Percentiles rank a stretch among this genome's conserved stretches.
phyloP scores from a whole-genome alignment of 2,888 invertebrate species.

The Athalia cordata region DNA sequence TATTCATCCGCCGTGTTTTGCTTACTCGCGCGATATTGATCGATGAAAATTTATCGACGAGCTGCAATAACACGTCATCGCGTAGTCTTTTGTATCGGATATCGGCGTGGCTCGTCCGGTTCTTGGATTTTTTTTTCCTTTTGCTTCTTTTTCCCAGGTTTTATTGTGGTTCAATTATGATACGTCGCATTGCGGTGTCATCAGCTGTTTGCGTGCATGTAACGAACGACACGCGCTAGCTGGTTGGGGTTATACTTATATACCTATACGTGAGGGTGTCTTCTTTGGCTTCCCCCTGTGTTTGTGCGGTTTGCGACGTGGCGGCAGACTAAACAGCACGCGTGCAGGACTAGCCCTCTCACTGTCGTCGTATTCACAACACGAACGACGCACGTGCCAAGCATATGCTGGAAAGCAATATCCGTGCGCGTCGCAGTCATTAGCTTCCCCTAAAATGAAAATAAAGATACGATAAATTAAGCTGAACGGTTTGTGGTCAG shows the following conservation, averaged over 20 bases:
- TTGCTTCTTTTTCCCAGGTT: not conserved
- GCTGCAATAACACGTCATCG: too few relatives aligned
- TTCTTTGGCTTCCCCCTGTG: constrained; percentile 31
- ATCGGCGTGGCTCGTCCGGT: too few relatives aligned
- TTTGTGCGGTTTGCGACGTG: constrained; percentile 43
- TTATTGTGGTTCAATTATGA: not conserved
- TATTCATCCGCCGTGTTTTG: too few relatives aligned
- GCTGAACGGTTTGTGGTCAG: constrained; percentile 38
- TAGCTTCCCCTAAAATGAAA: constrained; percentile 42
- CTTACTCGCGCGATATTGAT: too few relatives aligned
- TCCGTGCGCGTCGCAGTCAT: constrained; percentile 36
- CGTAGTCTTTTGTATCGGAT: too few relatives aligned
- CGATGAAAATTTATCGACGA: too few relatives aligned
- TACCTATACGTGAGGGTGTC: constrained; percentile 24
- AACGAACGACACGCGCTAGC: constrained; percentile 17
- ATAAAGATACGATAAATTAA: constrained; percentile 37
- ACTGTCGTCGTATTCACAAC: constrained; percentile 25
- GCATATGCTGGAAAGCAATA: constrained; percentile 38
- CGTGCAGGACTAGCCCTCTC: constrained; percentile 7
- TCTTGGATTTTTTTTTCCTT: not conserved
- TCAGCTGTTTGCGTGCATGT: constrained; percentile 10
- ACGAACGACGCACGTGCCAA: constrained; percentile 42
- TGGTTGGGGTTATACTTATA: constrained; percentile 6
- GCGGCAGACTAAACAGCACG: constrained; percentile 43
- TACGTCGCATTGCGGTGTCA: constrained; percentile 6